These are phyloP conservation scores for Chloebia gouldiae DNA, from an alignment of 2,113 vertebrate genomes.

Conservation along the genomic window DNA sequence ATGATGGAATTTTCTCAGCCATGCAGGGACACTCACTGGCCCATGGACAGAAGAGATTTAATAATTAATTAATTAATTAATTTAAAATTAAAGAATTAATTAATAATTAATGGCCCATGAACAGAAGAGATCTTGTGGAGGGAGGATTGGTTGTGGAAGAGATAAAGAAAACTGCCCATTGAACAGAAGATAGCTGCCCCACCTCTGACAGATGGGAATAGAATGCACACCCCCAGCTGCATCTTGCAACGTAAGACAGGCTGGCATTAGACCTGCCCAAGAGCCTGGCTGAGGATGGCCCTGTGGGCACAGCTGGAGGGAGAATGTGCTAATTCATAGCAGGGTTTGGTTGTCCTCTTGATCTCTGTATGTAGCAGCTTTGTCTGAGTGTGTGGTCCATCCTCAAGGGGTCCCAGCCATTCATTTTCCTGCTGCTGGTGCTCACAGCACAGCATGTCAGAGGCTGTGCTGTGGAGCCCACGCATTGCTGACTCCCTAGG, in stretches of 20 bases:
- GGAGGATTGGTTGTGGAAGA: background rate
- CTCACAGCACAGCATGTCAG: rapidly evolving
- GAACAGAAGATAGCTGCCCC: background rate
- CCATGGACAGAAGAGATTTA: background rate
- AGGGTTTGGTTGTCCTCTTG: background rate
- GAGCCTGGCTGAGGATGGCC: background rate
- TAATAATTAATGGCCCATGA: too few relatives aligned
- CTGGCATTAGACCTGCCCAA: background rate
- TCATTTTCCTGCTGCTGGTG: background rate
- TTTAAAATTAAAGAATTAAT: too few relatives aligned
- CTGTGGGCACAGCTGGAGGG: background rate
- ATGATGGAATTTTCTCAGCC: background rate
- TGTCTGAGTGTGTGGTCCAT: background rate
- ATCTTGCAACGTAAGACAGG: background rate
- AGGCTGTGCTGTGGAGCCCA: background rate
- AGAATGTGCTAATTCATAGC: background rate
- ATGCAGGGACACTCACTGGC: background rate
- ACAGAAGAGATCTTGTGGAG: background rate
- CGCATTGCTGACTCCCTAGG: rapidly evolving
- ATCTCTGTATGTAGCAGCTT: background rate
- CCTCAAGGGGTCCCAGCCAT: rapidly evolving
- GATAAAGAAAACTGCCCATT: background rate
- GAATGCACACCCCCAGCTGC: background rate
- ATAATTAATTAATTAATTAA: too few relatives aligned
- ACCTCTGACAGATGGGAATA: background rate